phyloP scores from a whole-genome alignment of 2,888 invertebrate species.

The Hyposoter dolosus region DNA sequence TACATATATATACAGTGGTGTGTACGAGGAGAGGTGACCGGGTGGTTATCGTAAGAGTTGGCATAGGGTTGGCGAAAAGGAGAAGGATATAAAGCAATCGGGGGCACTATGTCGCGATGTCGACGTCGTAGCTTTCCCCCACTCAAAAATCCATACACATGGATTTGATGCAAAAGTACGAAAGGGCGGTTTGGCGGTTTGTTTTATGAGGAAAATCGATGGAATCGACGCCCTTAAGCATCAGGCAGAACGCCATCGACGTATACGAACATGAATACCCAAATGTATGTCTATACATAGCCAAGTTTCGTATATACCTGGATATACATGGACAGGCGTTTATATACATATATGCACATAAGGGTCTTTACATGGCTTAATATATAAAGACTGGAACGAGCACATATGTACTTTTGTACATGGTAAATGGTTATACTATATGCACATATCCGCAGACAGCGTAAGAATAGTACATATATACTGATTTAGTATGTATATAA shows the following conservation, averaged over 20 bases:
- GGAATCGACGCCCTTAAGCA: neutral
- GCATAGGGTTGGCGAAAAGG: conserved; percentile 78
- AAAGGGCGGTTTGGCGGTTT: neutral
- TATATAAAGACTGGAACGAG: neutral
- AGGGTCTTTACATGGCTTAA: too few relatives aligned
- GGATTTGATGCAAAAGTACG: neutral
- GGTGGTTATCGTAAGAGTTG: conserved; percentile 66
- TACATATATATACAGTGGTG: neutral
- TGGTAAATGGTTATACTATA: conserved; percentile 2
- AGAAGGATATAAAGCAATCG: conserved; percentile 81
- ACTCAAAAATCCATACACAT: neutral
- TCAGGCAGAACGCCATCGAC: neutral
- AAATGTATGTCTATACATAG: neutral
- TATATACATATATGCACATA: neutral
- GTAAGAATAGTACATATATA: conserved; percentile 21
- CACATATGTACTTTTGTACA: neutral
- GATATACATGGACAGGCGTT: neutral
- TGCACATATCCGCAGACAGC: conserved; percentile 24
- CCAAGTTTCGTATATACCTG: neutral
- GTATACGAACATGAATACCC: neutral
- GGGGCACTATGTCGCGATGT: conserved; percentile 82
- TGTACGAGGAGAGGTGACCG: conserved; percentile 33
- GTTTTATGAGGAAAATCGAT: neutral
- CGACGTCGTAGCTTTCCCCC: conserved; percentile 70
- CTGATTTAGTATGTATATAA: conserved; percentile 37